These are phyloP conservation scores for Chiridota heheva DNA, from an alignment of 35 echinoderm and acorn worm species.

Conservation along the genomic window DNA sequence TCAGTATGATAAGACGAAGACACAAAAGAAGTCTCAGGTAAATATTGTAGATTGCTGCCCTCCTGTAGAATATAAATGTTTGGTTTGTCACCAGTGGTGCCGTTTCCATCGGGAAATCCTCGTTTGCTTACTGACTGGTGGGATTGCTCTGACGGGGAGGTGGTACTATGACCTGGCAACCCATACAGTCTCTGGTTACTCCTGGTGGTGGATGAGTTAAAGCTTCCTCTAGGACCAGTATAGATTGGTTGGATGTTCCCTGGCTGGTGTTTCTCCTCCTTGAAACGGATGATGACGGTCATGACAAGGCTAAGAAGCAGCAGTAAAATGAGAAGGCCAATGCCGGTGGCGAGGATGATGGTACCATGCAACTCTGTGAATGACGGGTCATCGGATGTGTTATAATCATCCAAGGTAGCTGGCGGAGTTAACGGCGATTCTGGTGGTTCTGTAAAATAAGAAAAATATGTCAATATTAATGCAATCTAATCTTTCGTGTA, in stretches of 20 bases:
- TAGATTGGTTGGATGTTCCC: conserved; percentile 37
- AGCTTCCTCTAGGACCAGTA: conserved; percentile 44
- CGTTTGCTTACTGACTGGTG: conserved; percentile 64
- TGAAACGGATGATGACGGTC: conserved; percentile 61
- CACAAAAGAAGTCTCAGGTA: conserved; percentile 63
- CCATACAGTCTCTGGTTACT: conserved; percentile 61
- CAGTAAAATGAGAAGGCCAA: conserved; percentile 46
- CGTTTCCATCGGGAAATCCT: conserved; percentile 79
- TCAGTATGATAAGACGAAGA: conserved; percentile 53
- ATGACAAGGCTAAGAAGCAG: conserved; percentile 59
- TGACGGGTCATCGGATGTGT: not conserved
- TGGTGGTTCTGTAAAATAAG: conserved; percentile 5
- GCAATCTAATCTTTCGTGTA: not conserved
- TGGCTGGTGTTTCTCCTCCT: conserved; percentile 26
- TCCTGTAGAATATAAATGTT: conserved; percentile 76
- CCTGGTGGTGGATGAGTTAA: conserved; percentile 63
- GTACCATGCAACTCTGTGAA: conserved; percentile 45
- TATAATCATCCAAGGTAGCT: conserved; percentile 13
- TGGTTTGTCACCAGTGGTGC: conserved; percentile 31
- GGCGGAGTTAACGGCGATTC: not conserved
- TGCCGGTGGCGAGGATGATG: conserved; percentile 57
- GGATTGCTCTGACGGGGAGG: conserved; percentile 75
- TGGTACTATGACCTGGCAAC: conserved; percentile 60
- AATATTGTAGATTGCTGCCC: conserved; percentile 52
- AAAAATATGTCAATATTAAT: not conserved